Evolutionary conservation across 2,797 vertebrate genomes (phyloP).

Genomic region (Gymnodraco acuticeps): DNA sequence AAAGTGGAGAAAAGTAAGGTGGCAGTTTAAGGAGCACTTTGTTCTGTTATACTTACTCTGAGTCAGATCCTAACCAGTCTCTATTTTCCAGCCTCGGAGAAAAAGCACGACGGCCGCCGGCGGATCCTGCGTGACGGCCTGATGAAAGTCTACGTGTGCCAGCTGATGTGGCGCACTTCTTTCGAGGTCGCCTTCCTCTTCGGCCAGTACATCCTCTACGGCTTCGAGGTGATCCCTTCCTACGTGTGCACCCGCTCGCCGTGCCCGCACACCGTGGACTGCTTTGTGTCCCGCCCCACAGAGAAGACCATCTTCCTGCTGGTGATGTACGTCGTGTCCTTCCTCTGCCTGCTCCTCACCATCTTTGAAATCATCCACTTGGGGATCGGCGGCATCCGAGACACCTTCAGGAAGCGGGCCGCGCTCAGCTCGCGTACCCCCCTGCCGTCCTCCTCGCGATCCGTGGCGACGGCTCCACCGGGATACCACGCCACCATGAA

Average conservation of each 20-base stretch:
- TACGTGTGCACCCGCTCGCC: slow-evolving; percentile 89
- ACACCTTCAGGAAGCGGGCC: slow-evolving; percentile 77
- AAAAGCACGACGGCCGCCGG: slow-evolving; percentile 88
- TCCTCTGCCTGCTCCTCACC: slow-evolving; percentile 90
- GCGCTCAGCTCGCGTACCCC: background rate
- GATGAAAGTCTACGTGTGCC: slow-evolving; percentile 91
- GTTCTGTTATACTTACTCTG: too few relatives aligned
- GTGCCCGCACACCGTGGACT: slow-evolving; percentile 91
- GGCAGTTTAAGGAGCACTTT: background rate
- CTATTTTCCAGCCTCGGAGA: slow-evolving; percentile 33
- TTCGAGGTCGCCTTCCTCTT: slow-evolving; percentile 90
- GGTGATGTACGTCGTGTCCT: slow-evolving; percentile 90
- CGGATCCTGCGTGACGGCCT: slow-evolving; percentile 90
- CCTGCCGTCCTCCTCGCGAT: background rate
- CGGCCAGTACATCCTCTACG: slow-evolving; percentile 90
- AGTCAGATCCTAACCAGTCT: background rate
- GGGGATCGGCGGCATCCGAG: slow-evolving; percentile 85
- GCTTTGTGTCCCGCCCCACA: slow-evolving; percentile 92
- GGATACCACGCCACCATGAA: slow-evolving; percentile 88
- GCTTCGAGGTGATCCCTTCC: slow-evolving; percentile 86
- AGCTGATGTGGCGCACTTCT: slow-evolving; percentile 86
- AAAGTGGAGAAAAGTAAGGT: slow-evolving; percentile 62
- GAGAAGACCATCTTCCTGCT: slow-evolving; percentile 93
- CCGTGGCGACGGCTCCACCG: slow-evolving; percentile 82
- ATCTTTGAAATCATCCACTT: slow-evolving; percentile 89